These are phyloP conservation scores for Drosophila subpulchrella DNA, from an alignment of 1,140 invertebrate genomes.

Conservation along the genomic window DNA sequence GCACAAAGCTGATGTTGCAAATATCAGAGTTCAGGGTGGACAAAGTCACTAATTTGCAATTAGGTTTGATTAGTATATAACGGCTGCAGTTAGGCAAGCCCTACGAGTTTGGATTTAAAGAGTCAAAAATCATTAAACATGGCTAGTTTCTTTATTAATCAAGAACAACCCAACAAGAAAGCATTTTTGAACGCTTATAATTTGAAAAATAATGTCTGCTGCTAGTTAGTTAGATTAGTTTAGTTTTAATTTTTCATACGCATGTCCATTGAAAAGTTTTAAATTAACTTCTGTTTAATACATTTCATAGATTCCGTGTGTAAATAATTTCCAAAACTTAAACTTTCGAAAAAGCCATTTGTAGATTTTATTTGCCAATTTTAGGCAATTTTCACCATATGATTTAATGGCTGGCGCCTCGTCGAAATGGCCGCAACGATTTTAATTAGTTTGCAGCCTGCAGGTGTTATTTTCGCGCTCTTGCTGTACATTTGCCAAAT, in stretches of 20 bases:
- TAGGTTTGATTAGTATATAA: conserved; percentile 2
- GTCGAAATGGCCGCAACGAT: conserved; percentile 36
- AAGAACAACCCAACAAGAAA: neutral
- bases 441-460: conserved; percentile 69
- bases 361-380: neutral
- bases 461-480: conserved; percentile 69
- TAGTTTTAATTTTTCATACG: too few species aligned
- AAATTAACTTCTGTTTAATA: too few species aligned
- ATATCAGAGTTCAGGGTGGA: neutral
- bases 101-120: neutral
- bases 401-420: neutral
- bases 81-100: neutral
- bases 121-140: neutral
- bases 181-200: too few species aligned
- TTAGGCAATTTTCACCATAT: conserved; percentile 3
- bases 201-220: too few species aligned
- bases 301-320: too few species aligned
- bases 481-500: conserved; percentile 26
- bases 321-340: too few species aligned
- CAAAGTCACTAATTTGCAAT: conserved; percentile 1
- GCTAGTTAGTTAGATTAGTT: too few species aligned
- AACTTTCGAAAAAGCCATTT: too few species aligned
- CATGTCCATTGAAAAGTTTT: too few species aligned
- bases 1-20: conserved; percentile 17
- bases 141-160: neutral